Base-by-base conservation (phyloP, 2,113 vertebrate species). In the Ophiodon elongatus region DNA sequence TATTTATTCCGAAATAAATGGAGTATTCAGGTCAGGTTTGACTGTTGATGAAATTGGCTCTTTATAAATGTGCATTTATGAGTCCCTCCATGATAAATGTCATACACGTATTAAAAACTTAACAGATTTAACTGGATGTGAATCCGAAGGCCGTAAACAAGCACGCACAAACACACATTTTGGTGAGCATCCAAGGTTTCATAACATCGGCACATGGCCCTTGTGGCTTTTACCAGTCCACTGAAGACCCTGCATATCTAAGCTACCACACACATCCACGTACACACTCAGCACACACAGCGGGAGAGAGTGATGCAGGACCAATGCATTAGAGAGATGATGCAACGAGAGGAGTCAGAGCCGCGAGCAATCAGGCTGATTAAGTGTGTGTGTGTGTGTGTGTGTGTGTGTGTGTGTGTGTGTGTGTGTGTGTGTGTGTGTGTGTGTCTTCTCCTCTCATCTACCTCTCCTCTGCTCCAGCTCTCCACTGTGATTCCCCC, bases 291-390 rank as follows among this genome's bases (percentile, higher is more conserved):
- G 72, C 68, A 72, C 72, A 64, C 79, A 52, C 62, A 73, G 35
- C 4, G 8, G 68, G 50, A 81, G 23, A 82, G 43, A 78, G 52
- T 75, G 85, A 90, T 76, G 57, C 79, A 80, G 81, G 79, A 82
- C 68, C 76, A 91, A 90, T 92, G 88, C 93, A 93, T 93, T 88
- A 90, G 90, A 91, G 92, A 89, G 80, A 93, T 95, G 94, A 94
- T 94, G 94, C 94, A 94, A 94, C 65, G 86, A 90, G 87, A 91
- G 65, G 85, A 91, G 84, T 88, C 83, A 92, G 86, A 92, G 91
- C 88, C 84, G 68, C 86, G 83, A 93, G 92, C 90, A 94, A 95
- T 95, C 91, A 93, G 81, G 83, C 60, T 93, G 93, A 94, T 93
- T 92, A 90, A 83, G 85, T 67, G 80, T 80, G 81, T 71, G 85